Evolutionary conservation across 2,888 invertebrate genomes (phyloP), one percentile per base, ranked within the genome.

Genomic region (Stenotaenia linearis): DNA sequence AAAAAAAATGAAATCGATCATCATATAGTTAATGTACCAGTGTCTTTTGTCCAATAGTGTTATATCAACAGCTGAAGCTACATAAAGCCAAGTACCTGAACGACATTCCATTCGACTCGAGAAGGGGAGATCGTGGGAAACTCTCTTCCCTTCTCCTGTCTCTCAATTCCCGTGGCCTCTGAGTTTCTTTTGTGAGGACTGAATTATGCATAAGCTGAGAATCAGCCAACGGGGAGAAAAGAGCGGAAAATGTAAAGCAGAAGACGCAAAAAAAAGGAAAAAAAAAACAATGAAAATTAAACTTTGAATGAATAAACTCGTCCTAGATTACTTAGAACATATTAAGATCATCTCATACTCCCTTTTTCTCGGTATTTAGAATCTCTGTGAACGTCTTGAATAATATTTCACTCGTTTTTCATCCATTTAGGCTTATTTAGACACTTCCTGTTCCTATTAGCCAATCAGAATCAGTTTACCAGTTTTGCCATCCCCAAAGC

Each of bases 81-180:
- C 69, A 69, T 69, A 69, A 69, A 69, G 28, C 69, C 69, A 69
- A 69, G 69, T 69, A 69, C 69, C 69, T 69, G 25, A 69, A 69
- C 69, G 69, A 69, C 69, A 69, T 69, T 69, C 69, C 69, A 69
- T 45, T 28, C 69, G 50, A 15, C 69, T 69, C 15, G 69, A 69
- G 69, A 69, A 69, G 69, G 69, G 69, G 69, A 69, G 69, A 69
- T 69, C 69, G 69, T 69, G 69, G 69, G 69, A 69, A 69, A 69
- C 25, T 12, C 25, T 28, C 69, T 69, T 69, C 69, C 69, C 69
- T 28, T 69, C 69, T 69, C 69, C 69, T 23, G 69, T 69, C 69
- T 69, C 69, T 69, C 69, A 28, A 69, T 69, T 69, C 69, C 69
- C 69, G 69, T 69, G 69, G 69, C 69, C 69, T 69, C 69, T 69